Base-by-base conservation (phyloP, 2,113 vertebrate species). In the Circaetus gallicus region DNA sequence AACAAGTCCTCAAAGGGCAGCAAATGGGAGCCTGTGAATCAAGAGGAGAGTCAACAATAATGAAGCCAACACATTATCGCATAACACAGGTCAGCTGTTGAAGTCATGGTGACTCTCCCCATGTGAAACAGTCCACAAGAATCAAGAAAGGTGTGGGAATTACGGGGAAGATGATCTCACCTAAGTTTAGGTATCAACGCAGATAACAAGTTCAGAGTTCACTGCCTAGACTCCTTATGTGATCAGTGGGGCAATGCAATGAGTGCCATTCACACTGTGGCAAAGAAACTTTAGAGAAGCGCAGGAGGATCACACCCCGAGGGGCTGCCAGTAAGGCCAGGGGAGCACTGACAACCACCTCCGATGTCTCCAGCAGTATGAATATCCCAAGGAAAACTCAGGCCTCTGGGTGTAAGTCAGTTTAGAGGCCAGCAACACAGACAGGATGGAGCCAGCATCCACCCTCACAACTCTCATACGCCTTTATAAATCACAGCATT, bases 261-360 rank as follows among this genome's bases (percentile, higher is more conserved):
- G 7, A 82, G 45, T 8, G 38, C 20, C 58, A 40, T 6, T 43
- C 25, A 38, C 13, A 18, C 0, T 0, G 0, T 4, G 36, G 13
- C 62, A 62, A 74, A 89, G 55, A n/a, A 81, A 59, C 17, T 9
- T 38, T 3, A 34, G 29, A 56, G 66, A 49, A 82, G 40, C 5
- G 14, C 36, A 25, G 12, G 19, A 71, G 34, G 42, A 66, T 11
- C 21, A 34, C 40, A 69, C n/a, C 6, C 58, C 1, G 0, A 9
- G 29, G 36, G 13, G 29, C 56, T n/a, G 11, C 70, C 71, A 42
- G 16, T 6, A 76, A 71, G 25, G 49, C 15, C 74, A 29, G 25
- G 58, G 71, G 11, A 78, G 26, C 34, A 58, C 20, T 10, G 17
- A 15, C 3, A 3, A 53, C 31, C 66, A 65, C 18, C 26, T 43